phyloP scores from a whole-genome alignment of 2,113 vertebrate genomes.

The Oreochromis spilurus region DNA sequence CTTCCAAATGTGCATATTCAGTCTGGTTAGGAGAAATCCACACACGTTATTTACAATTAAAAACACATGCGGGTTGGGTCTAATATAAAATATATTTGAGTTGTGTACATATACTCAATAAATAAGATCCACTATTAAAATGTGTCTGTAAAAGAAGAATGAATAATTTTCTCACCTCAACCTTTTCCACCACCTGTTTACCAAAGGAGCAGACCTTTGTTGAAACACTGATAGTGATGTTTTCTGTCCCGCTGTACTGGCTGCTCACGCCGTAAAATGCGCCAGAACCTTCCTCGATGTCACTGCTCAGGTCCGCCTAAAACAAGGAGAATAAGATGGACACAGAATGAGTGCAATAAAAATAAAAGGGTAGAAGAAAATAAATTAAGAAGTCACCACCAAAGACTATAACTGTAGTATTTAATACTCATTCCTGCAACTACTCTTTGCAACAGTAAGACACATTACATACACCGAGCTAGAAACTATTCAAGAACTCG shows the following conservation, averaged over 20 bases:
- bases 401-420: not conserved
- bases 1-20: constrained; percentile 86
- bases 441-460: not conserved
- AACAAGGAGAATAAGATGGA: not conserved
- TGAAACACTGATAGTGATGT: constrained; percentile 93
- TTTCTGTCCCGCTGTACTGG: constrained; percentile 89
- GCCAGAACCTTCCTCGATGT: constrained; percentile 84
- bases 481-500: not conserved
- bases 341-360: not conserved
- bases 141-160: not conserved
- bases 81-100: not conserved
- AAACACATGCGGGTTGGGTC: not conserved
- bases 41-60: not conserved
- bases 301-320: constrained; percentile 89
- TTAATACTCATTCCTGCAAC: not conserved
- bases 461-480: no score
- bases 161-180: constrained; percentile 79
- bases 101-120: not conserved
- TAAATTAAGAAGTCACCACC: not conserved
- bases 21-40: constrained; percentile 69
- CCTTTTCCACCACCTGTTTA: constrained; percentile 95
- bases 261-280: constrained; percentile 92
- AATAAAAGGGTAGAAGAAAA: not conserved
- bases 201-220: constrained; percentile 96
- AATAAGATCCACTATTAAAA: not conserved